phyloP scores from a whole-genome alignment of 2,113 vertebrate genomes.

The Prolemur simus region DNA sequence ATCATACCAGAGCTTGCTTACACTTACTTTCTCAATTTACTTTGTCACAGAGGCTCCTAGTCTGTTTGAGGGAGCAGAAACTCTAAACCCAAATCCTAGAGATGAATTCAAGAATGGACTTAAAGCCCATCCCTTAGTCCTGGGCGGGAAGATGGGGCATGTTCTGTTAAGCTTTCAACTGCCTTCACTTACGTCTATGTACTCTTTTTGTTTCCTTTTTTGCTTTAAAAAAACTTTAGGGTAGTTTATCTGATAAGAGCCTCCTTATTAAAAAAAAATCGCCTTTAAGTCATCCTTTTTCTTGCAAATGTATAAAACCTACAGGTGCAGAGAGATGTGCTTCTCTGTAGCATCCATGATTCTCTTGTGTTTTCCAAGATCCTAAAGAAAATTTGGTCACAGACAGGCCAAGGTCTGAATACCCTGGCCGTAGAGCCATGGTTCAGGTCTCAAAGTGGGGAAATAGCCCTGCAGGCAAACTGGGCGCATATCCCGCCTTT shows the following conservation, averaged over 20 bases:
- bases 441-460: neutral
- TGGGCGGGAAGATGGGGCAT: neutral
- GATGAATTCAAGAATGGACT: neutral
- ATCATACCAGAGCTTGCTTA: neutral
- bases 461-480: neutral
- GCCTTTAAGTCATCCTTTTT: neutral
- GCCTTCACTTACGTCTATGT: neutral
- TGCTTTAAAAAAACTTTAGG: neutral
- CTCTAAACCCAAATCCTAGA: conserved; percentile 18
- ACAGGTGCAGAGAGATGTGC: fast-evolving
- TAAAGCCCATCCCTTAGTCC: neutral
- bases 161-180: neutral
- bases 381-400: neutral
- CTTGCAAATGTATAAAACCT: neutral
- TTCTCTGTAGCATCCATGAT: neutral
- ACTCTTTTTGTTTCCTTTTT: neutral
- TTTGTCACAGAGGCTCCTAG: conserved; percentile 45
- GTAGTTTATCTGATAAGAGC: neutral
- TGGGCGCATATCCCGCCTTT: fast-evolving
- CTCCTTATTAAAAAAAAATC: neutral
- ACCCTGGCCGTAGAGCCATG: fast-evolving
- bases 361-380: neutral
- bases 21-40: neutral
- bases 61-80: neutral
- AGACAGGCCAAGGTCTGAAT: neutral